These are phyloP conservation scores for Lysiphlebus fabarum DNA, from an alignment of 1,140 invertebrate genomes.

Conservation along the genomic window DNA sequence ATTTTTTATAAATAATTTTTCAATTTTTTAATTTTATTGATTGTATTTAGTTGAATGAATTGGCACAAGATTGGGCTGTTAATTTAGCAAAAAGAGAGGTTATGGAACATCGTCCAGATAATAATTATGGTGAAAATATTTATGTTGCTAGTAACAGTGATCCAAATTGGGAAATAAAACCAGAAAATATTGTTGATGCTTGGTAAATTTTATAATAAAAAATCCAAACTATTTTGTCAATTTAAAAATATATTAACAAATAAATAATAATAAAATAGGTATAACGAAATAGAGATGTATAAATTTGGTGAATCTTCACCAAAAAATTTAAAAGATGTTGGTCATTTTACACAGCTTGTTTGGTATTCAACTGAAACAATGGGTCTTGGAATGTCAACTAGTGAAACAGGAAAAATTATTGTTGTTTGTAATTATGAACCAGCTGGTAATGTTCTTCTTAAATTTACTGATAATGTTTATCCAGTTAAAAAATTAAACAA, in stretches of 20 bases:
- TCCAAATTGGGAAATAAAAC: conserved; percentile 34
- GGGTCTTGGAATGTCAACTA: conserved; percentile 60
- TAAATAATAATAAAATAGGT: conserved; percentile 25
- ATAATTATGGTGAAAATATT: conserved; percentile 62
- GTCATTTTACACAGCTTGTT: conserved; percentile 64
- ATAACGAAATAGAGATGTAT: conserved; percentile 35
- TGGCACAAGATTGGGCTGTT: conserved; percentile 64
- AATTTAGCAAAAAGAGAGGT: conserved; percentile 55
- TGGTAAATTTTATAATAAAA: conserved; percentile 39
- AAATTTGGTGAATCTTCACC: conserved; percentile 26
- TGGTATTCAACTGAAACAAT: conserved; percentile 64
- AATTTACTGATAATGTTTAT: conserved; percentile 61
- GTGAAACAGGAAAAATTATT: conserved; percentile 55
- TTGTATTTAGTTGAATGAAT: conserved; percentile 47
- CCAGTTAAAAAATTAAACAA: conserved; percentile 11
- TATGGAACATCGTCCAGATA: conserved; percentile 58
- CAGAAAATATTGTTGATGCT: conserved; percentile 34
- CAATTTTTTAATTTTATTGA: too few relatives aligned
- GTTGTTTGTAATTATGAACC: conserved; percentile 71
- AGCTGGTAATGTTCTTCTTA: conserved; percentile 63
- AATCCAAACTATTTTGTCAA: conserved; percentile 5
- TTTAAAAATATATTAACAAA: neutral
- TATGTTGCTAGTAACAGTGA: conserved; percentile 58
- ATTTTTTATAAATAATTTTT: neutral
- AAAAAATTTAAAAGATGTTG: conserved; percentile 31